phyloP scores from a whole-genome alignment of 1,140 invertebrate genomes.

The Drosophila fuyamai region DNA sequence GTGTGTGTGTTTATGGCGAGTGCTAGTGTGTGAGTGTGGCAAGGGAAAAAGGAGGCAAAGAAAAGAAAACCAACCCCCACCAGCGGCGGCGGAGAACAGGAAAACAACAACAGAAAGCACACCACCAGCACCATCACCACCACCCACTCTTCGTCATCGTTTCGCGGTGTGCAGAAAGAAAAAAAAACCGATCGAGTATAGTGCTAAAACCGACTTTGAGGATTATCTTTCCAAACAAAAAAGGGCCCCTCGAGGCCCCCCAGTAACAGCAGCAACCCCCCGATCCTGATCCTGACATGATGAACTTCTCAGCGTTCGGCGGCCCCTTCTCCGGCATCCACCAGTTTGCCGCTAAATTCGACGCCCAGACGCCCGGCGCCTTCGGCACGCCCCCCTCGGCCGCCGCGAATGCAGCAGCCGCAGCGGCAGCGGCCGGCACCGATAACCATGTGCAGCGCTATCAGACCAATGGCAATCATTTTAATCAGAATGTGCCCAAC shows the following conservation, averaged over 20 bases:
- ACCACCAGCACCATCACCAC: conserved; percentile 50
- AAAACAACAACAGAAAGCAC: conserved; percentile 61
- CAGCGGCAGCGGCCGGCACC: conserved; percentile 69
- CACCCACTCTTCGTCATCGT: conserved; percentile 73
- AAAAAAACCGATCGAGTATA: conserved; percentile 25
- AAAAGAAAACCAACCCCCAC: conserved; percentile 78
- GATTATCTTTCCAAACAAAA: conserved; percentile 17
- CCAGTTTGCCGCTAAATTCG: conserved; percentile 85
- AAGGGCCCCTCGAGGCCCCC: conserved; percentile 22
- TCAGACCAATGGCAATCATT: conserved; percentile 85
- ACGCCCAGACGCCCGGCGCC: conserved; percentile 80
- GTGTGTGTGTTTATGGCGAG: conserved; percentile 22
- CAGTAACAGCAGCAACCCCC: conserved; percentile 4
- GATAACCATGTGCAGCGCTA: conserved; percentile 84
- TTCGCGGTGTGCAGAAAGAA: conserved; percentile 12
- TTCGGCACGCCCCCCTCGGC: conserved; percentile 76
- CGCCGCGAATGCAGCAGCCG: conserved; percentile 66
- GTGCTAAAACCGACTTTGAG: conserved; percentile 18
- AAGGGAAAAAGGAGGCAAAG: conserved; percentile 52
- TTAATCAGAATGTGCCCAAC: conserved; percentile 84
- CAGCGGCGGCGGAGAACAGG: conserved; percentile 62
- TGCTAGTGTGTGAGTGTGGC: conserved; percentile 47
- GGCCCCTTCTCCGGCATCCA: conserved; percentile 84
- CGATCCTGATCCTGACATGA: conserved; percentile 71
- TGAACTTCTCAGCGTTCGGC: conserved; percentile 85